Conservation (phyloP, 2,888 invertebrate genomes). For the Drosophila yooni region DNA sequence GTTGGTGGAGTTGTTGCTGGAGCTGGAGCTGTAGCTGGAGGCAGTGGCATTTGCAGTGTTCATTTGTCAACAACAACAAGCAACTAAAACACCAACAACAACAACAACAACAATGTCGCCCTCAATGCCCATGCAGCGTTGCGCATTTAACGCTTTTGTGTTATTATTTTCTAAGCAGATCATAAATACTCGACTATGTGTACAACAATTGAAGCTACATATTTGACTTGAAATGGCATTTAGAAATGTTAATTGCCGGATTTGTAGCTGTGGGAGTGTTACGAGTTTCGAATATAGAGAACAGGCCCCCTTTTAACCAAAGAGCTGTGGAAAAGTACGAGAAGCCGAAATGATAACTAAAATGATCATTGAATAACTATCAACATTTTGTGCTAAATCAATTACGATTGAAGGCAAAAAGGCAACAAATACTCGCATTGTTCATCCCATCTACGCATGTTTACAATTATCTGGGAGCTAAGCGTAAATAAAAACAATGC, state of each 20-base stretch:
- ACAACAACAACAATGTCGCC: slow-evolving; percentile 58
- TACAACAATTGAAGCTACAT: slow-evolving; percentile 42
- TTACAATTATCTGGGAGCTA: slow-evolving; percentile 14
- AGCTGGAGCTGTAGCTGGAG: slow-evolving; percentile 44
- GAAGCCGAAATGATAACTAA: not conserved
- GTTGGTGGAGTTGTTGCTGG: slow-evolving; percentile 10
- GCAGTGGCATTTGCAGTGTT: slow-evolving; percentile 66
- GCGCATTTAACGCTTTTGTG: slow-evolving; percentile 67
- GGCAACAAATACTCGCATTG: slow-evolving; percentile 14
- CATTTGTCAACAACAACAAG: slow-evolving; percentile 64
- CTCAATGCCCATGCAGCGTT: slow-evolving; percentile 77
- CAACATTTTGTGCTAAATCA: not conserved
- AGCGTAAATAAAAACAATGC: slow-evolving; percentile 28
- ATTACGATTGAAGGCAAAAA: slow-evolving; percentile 2
- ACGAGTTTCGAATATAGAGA: slow-evolving; percentile 11
- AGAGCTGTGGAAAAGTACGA: slow-evolving; percentile 8
- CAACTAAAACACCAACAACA: slow-evolving; percentile 18
- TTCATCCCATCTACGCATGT: slow-evolving; percentile 24
- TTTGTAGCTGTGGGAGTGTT: slow-evolving; percentile 21
- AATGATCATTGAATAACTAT: not conserved
- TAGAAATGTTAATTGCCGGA: slow-evolving; percentile 71
- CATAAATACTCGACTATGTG: slow-evolving; percentile 58
- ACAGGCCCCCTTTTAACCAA: not conserved
- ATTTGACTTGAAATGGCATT: slow-evolving; percentile 61
- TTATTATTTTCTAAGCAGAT: slow-evolving; percentile 71